Percentiles rank a stretch among this genome's conserved stretches.
Evolutionary conservation across 92 coral and sea anemone species (phyloP).

Genomic region (Phenganax stokvisi): DNA sequence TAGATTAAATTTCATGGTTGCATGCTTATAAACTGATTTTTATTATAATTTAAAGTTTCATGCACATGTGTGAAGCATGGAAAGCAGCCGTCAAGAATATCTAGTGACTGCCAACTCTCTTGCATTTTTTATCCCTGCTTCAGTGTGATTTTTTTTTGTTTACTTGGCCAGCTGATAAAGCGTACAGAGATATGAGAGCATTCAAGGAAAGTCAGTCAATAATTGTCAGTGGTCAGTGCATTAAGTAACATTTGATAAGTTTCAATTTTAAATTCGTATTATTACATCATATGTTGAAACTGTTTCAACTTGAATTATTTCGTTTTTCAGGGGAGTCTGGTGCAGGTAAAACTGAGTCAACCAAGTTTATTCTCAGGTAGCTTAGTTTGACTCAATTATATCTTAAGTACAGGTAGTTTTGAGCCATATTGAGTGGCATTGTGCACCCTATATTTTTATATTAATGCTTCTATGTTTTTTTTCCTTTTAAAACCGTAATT

Average conservation of each 20-base stretch:
- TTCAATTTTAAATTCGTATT: background rate
- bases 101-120: background rate
- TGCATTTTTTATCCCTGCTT: background rate
- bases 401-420: background rate
- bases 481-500: background rate
- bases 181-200: constrained; percentile 96
- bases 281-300: background rate
- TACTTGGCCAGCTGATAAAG: constrained; percentile 75
- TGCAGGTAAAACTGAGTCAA: constrained; percentile 97
- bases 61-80: too few relatives aligned
- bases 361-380: constrained; percentile 87
- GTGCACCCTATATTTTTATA: too few relatives aligned
- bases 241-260: background rate
- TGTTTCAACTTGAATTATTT: background rate
- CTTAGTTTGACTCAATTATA: background rate
- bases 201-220: constrained; percentile 94
- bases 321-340: constrained; percentile 83
- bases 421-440: background rate
- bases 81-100: too few relatives aligned
- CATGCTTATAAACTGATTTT: background rate
- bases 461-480: too few relatives aligned
- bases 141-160: background rate
- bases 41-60: background rate
- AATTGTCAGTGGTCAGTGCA: constrained; percentile 86
- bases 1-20: too few relatives aligned